Evolutionary conservation across 2,113 vertebrate species (phyloP).

Genomic region (Barnardius zonarius): DNA sequence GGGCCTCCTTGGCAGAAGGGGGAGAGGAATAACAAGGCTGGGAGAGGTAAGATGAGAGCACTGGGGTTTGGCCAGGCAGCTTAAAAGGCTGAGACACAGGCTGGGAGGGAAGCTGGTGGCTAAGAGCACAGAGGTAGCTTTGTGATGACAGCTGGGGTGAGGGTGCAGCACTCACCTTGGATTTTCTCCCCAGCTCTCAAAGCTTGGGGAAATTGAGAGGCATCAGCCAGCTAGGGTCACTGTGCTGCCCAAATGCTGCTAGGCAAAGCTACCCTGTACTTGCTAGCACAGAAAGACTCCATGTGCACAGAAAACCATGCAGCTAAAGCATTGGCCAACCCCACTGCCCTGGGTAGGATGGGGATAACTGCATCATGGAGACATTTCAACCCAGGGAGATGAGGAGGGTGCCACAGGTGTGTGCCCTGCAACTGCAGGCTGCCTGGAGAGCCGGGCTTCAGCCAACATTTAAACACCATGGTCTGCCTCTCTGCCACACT

Average conservation of each 20-base stretch:
- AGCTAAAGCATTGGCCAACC: not conserved
- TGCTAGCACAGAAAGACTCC: not conserved
- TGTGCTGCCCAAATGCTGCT: not conserved
- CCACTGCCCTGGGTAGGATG: fast-evolving
- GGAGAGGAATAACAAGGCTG: not conserved
- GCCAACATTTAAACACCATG: not conserved
- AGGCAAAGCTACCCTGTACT: not conserved
- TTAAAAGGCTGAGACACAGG: not conserved
- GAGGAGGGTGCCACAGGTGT: not conserved
- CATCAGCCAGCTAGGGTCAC: not conserved
- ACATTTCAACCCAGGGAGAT: not conserved
- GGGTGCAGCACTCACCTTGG: fast-evolving
- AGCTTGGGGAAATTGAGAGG: not conserved
- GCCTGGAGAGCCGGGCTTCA: not conserved
- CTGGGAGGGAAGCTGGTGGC: not conserved
- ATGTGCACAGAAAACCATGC: fast-evolving
- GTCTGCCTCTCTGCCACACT: not conserved
- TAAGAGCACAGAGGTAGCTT: not conserved
- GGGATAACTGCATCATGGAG: not conserved
- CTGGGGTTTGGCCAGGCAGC: not conserved
- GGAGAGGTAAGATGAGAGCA: not conserved
- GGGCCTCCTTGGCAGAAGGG: not conserved
- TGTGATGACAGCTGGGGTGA: not conserved
- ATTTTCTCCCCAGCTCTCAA: not conserved
- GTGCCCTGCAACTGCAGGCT: not conserved